Evolutionary conservation across 2,888 invertebrate species (phyloP).

Genomic region (Scotopteryx bipunctaria): DNA sequence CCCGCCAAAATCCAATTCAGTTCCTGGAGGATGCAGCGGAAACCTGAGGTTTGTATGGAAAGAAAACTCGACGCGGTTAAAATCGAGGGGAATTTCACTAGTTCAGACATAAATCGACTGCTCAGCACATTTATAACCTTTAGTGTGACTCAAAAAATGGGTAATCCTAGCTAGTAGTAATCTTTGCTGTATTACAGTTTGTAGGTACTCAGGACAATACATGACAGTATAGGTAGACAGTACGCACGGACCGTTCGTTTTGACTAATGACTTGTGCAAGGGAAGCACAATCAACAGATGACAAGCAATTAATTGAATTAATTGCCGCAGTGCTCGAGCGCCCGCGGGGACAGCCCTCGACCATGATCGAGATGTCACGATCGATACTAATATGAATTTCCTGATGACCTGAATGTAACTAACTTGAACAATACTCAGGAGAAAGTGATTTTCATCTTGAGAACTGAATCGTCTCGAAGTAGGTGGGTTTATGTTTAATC

Average conservation of each 20-base stretch:
- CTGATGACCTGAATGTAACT: conserved; percentile 15
- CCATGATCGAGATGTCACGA: conserved; percentile 28
- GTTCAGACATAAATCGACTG: no score
- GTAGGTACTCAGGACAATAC: not conserved
- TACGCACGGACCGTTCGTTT: conserved; percentile 45
- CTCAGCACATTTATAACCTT: no score
- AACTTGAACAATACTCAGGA: not conserved
- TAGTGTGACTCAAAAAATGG: no score
- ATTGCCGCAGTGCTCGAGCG: conserved; percentile 49
- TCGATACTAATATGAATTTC: conserved; percentile 26
- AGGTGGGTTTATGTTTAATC: no score
- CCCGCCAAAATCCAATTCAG: no score
- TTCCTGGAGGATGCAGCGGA: no score
- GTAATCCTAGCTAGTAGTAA: no score
- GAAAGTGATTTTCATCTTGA: not conserved
- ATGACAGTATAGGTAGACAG: conserved; percentile 17
- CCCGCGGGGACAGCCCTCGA: conserved; percentile 22
- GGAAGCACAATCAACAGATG: conserved; percentile 70
- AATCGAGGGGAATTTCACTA: no score
- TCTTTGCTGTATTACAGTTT: no score
- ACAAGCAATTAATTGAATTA: conserved; percentile 76
- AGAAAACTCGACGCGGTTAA: no score
- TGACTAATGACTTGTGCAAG: conserved; percentile 70
- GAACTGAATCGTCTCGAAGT: no score
- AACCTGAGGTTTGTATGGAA: no score